Percentiles rank a stretch among this genome's conserved stretches.
Conservation (phyloP, 2,888 invertebrate genomes). For the Pammene fasciana region DNA sequence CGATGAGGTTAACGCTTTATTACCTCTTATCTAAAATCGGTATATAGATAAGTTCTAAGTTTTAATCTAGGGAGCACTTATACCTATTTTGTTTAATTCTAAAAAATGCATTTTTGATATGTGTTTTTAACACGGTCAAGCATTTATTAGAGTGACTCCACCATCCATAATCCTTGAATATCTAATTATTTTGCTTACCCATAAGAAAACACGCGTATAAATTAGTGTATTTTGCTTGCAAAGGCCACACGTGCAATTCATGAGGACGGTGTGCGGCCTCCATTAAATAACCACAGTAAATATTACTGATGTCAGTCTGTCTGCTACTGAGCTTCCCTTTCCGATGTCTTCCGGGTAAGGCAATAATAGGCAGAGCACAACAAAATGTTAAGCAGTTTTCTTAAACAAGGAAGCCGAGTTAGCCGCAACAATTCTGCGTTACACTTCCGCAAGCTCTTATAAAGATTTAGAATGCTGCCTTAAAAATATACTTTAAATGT, state of each 20-base stretch:
- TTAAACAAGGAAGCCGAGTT: slow-evolving; percentile 36
- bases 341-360: slow-evolving; percentile 14
- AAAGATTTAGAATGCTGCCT: not conserved
- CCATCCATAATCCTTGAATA: not conserved
- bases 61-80: too few relatives aligned
- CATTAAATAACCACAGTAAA: slow-evolving; percentile 3
- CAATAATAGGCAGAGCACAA: slow-evolving; percentile 13
- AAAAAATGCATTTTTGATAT: too few relatives aligned
- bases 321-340: not conserved
- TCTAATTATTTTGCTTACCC: not conserved
- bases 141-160: not conserved
- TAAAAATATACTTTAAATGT: not conserved
- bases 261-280: slow-evolving; percentile 5
- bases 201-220: not conserved
- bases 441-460: slow-evolving; percentile 5
- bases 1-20: too few relatives aligned
- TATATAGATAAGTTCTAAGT: too few relatives aligned
- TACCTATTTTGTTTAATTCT: not conserved
- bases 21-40: too few relatives aligned
- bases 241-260: slow-evolving; percentile 7
- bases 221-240: not conserved
- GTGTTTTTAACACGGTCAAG: not conserved
- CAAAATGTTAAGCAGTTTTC: slow-evolving; percentile 31
- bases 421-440: slow-evolving; percentile 17
- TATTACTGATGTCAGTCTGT: slow-evolving; percentile 1